Evolutionary conservation across 53 echinoderm and acorn worm species (phyloP).

Genomic region (Hippasteria phrygiana): DNA sequence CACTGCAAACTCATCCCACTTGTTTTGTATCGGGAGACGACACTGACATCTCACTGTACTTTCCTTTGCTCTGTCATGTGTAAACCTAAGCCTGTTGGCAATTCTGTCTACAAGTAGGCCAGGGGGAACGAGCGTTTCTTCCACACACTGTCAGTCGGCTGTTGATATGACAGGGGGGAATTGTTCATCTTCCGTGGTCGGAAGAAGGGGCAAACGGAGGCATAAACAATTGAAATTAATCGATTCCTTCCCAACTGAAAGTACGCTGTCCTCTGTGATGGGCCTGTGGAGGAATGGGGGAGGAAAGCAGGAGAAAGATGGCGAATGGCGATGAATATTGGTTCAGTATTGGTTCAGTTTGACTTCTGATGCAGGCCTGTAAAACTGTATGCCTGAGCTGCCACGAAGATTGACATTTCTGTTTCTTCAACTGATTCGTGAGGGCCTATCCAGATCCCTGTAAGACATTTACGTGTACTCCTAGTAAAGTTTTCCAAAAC

Average conservation of each 20-base stretch:
- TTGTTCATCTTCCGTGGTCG: neutral
- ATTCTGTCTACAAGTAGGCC: constrained; percentile 21
- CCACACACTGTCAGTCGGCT: neutral
- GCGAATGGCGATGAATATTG: neutral
- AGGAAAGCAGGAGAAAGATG: neutral
- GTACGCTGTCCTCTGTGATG: constrained; percentile 33
- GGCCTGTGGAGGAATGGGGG: neutral
- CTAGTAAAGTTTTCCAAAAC: too few species aligned
- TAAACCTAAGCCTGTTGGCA: neutral
- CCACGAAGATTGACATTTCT: too few species aligned
- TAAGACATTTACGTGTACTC: too few species aligned
- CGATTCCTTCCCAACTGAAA: constrained; percentile 7
- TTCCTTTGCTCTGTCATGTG: neutral
- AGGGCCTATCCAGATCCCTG: too few species aligned
- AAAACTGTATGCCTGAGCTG: too few species aligned
- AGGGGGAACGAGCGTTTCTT: constrained; percentile 14
- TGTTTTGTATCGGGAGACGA: neutral
- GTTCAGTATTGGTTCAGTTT: neutral
- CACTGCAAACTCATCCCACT: neutral
- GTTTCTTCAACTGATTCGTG: too few species aligned
- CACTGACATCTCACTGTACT: constrained; percentile 20
- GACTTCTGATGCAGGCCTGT: too few species aligned
- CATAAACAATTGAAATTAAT: constrained; percentile 46
- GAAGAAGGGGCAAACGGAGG: neutral
- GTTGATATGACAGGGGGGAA: constrained; percentile 1